These are phyloP conservation scores for Trachelipus rathkii DNA, from an alignment of 1,140 invertebrate genomes.

Conservation along the genomic window DNA sequence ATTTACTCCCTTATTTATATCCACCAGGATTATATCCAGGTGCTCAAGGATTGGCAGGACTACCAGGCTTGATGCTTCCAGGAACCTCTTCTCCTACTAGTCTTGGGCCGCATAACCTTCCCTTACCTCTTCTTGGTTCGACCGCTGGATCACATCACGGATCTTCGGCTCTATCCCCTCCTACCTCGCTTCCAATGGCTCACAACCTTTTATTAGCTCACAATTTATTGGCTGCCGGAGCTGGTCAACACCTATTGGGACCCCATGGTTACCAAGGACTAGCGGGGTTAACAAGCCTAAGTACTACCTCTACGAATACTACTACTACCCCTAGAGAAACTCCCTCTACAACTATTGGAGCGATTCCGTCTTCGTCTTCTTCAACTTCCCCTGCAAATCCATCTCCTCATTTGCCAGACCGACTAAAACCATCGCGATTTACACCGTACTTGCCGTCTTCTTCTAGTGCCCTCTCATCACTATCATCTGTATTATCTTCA, in stretches of 20 bases:
- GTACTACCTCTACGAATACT: background rate
- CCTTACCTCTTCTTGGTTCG: slow-evolving; percentile 39
- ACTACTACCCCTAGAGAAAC: background rate
- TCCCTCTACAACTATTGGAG: slow-evolving; percentile 40
- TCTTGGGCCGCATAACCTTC: slow-evolving; percentile 32
- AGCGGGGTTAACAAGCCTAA: slow-evolving; percentile 34
- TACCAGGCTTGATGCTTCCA: slow-evolving; percentile 50
- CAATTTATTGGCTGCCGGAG: slow-evolving; percentile 57
- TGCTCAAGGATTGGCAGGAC: slow-evolving; percentile 58
- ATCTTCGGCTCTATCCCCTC: slow-evolving; percentile 39
- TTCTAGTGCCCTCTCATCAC: slow-evolving; percentile 48
- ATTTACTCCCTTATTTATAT: slow-evolving; percentile 80
- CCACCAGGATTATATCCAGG: slow-evolving; percentile 71
- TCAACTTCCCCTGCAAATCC: slow-evolving; percentile 43
- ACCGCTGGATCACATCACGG: slow-evolving; percentile 22
- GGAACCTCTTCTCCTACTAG: slow-evolving; percentile 46
- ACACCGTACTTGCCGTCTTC: slow-evolving; percentile 50
- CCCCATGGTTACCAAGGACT: slow-evolving; percentile 47
- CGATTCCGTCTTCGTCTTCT: slow-evolving; percentile 45
- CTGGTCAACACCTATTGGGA: slow-evolving; percentile 46
- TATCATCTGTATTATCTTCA: slow-evolving; percentile 48
- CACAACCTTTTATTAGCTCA: slow-evolving; percentile 46
- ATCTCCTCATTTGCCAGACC: slow-evolving; percentile 37
- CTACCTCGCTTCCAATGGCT: slow-evolving; percentile 39
- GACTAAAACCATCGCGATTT: slow-evolving; percentile 44